phyloP scores from a whole-genome alignment of 1,140 invertebrate species.

The Drosophila pseudoananassae region DNA sequence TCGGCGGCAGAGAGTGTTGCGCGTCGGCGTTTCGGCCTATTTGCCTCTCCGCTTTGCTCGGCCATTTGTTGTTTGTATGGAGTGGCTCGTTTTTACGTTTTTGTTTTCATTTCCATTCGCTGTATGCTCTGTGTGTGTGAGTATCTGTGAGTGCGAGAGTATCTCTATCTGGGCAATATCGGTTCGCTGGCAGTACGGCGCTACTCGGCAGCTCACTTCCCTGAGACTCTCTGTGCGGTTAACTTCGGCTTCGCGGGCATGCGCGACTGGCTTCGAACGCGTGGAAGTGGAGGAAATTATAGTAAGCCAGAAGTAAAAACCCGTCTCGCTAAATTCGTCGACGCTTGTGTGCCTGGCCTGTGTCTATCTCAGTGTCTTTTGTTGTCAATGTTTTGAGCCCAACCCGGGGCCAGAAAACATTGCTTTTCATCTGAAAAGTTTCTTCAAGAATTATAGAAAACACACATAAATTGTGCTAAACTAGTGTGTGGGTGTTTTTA shows the following conservation, averaged over 20 bases:
- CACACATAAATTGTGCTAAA: conserved; percentile 7
- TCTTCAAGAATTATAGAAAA: not conserved
- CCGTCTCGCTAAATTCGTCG: conserved; percentile 50
- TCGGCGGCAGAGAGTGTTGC: conserved; percentile 36
- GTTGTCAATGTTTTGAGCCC: conserved; percentile 44
- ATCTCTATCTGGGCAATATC: conserved; percentile 11
- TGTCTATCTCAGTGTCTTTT: conserved; percentile 25
- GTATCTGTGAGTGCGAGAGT: conserved; percentile 15
- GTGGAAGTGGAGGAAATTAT: conserved; percentile 28
- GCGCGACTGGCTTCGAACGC: conserved; percentile 37
- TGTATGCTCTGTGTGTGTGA: conserved; percentile 14
- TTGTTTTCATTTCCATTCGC: conserved; percentile 59
- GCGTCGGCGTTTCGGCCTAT: conserved; percentile 38
- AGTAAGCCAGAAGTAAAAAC: conserved; percentile 30
- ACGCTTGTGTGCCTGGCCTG: conserved; percentile 29
- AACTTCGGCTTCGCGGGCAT: conserved; percentile 51
- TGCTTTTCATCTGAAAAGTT: conserved; percentile 26
- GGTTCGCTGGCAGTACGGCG: conserved; percentile 17
- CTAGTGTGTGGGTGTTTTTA: conserved; percentile 25
- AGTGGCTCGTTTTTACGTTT: conserved; percentile 34
- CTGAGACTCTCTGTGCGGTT: conserved; percentile 63
- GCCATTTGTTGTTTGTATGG: conserved; percentile 25
- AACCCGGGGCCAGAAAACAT: conserved; percentile 8
- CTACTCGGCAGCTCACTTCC: conserved; percentile 50
- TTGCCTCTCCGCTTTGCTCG: conserved; percentile 28